Evolutionary conservation across 2,888 invertebrate genomes (phyloP), one percentile per base, ranked within the genome.

Genomic region (Aleiodes testaceus): DNA sequence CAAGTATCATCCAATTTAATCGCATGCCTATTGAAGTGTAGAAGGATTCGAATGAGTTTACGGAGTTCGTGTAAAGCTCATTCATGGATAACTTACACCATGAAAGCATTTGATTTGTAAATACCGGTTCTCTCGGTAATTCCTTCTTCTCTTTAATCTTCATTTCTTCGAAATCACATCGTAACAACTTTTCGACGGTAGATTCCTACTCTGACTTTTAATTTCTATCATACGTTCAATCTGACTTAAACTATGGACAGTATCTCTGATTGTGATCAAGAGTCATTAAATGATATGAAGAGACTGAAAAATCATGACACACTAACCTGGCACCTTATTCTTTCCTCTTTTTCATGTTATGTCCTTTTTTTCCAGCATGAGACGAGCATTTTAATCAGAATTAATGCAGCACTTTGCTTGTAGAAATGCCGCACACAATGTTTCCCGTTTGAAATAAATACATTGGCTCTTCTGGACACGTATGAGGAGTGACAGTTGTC

Each of bases 231-330:
- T 36, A 7, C 7, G 36, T 26, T 26, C 3, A 26, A 26, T 26
- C 26, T 26, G 26, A 26, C 26, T 26, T 26, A 26, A 18, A 26
- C 53, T 52, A 53, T n/a, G 22, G 26, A 14, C 26, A 53, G 18
- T 55, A 55, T 55, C 55, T 14, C 55, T 9, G n/a, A 59, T 59
- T 59, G 36, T 59, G 18, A 59, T 59, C 42, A 42, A 16, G 18
- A 59, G 36, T 18, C 36, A 30, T 30, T 16, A 42, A 14, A 42
- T 42, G n/a, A 59, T 42, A 16, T 16, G n/a, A n/a, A 16, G 42
- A 42, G 36, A 30, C 26, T 42, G n/a, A 77, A 79, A 77, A 78
- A 78, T 75, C 73, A 69, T 80, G 84, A 78, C 84, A 82, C 79
- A 84, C 84, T 84, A 80, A 84, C 84, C 84, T 16, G 30, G 7